Evolutionary conservation across 92 coral and sea anemone species (phyloP), one percentile per base, ranked within the genome.

Genomic region (Bergia puertoricense): DNA sequence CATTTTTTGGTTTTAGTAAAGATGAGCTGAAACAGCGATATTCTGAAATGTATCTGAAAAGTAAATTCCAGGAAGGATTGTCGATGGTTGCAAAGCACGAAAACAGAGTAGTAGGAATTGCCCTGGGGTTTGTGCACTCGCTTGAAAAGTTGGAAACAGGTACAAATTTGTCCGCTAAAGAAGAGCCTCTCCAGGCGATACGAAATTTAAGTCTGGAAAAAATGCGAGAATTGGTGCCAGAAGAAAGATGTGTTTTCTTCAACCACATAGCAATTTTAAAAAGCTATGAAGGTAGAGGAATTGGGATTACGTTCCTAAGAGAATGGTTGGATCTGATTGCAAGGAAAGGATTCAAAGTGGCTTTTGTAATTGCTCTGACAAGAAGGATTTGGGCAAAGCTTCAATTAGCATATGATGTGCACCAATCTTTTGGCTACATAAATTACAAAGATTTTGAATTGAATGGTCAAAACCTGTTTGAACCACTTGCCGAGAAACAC

Each of bases 1-100:
- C 7, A 14, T 74, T 43, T 1, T 9, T 74, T 38, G 78, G 78
- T 4, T 39, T 74, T n/a, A 74, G 45, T 2, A 74, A 40, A 74
- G 48, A 74, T 74, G 78, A 74, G 44, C 42, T 74, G 45, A 40
- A 38, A n/a, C 42, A 74, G 30, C 43, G 77, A 73, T 73, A 73
- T 38, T 73, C 77, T 39, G 44, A 73, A 15, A 16, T 37, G 4
- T 73, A 37, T 42, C 77, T 73, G 40, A 15, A 73, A 13, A 45
- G 37, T 15, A 73, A 73, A 16, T 39, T 73, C 16, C 77, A 73
- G 44, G 77, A 73, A 73, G 77, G 77, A 42, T 36, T 73, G 77
- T 73, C 77, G 22, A 10, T 73, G 20, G 77, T 10, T 38, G 77
- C 77, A 11, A 73, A 73, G n/a, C 44, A 73, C 20, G 43, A 39